phyloP scores from a whole-genome alignment of 2,113 vertebrate genomes.

The Andinoacara biseriatus region DNA sequence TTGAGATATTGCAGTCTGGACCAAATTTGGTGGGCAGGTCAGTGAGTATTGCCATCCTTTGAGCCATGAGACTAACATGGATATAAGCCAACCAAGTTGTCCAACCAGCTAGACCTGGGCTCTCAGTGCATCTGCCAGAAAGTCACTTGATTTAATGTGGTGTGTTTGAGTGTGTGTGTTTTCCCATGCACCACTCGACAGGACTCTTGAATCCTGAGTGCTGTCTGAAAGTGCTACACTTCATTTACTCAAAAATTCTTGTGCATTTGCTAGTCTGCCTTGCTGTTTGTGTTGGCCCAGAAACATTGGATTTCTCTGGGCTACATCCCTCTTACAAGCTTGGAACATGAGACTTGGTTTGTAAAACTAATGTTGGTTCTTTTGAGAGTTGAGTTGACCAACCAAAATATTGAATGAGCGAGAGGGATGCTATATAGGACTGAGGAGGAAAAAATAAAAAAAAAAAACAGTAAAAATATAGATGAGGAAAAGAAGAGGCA shows the following conservation, averaged over 20 bases:
- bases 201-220: constrained; percentile 54
- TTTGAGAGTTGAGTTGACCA: constrained; percentile 20
- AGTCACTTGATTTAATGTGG: constrained; percentile 57
- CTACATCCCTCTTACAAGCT: constrained; percentile 45
- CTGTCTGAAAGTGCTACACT: constrained; percentile 44
- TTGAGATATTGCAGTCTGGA: background rate
- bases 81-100: background rate
- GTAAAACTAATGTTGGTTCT: constrained; percentile 45
- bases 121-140: constrained; percentile 12
- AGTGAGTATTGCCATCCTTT: fast-evolving
- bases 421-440: background rate
- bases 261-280: constrained; percentile 48
- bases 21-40: background rate
- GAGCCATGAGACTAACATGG: background rate
- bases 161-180: constrained; percentile 58
- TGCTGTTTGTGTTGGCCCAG: constrained; percentile 60
- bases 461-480: no score
- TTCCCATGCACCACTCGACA: constrained; percentile 59
- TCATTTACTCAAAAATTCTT: constrained; percentile 58
- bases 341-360: constrained; percentile 42
- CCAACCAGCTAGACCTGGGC: background rate
- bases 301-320: constrained; percentile 39
- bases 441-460: background rate
- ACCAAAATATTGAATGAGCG: background rate
- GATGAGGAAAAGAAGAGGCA: background rate